Evolutionary conservation across 2,797 vertebrate species (phyloP).

Genomic region (Philypnodon macrostomus): DNA sequence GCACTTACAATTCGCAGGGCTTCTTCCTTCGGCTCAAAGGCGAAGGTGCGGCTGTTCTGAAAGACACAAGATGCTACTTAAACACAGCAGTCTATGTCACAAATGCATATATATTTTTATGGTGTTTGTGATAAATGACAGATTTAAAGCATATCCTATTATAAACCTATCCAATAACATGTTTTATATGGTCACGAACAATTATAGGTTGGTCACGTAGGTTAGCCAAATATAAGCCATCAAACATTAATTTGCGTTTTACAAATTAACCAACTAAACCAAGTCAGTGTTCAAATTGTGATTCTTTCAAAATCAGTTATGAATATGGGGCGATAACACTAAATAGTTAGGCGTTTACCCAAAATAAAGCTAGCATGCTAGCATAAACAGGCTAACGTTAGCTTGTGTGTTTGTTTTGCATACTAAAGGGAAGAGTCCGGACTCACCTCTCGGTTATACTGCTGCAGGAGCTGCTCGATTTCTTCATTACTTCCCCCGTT

Average conservation of each 20-base stretch:
- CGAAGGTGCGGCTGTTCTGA: slow-evolving; percentile 89
- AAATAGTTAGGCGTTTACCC: neutral
- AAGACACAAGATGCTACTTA: slow-evolving; percentile 34
- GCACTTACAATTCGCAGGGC: slow-evolving; percentile 86
- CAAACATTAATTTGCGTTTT: too few species aligned
- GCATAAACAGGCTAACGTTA: slow-evolving; percentile 35
- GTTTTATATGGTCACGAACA: too few species aligned
- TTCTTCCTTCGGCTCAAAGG: slow-evolving; percentile 89
- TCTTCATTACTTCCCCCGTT: slow-evolving; percentile 69
- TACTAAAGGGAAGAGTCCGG: slow-evolving; percentile 6
- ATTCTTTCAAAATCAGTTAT: too few species aligned
- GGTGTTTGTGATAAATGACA: neutral
- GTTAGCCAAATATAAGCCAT: too few species aligned
- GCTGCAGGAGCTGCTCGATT: slow-evolving; percentile 75
- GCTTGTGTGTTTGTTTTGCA: slow-evolving; percentile 54
- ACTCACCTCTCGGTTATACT: slow-evolving; percentile 87
- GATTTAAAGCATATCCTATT: too few species aligned
- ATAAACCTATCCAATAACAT: too few species aligned
- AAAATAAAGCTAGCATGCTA: slow-evolving; percentile 18
- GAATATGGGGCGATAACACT: neutral
- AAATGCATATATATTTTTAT: neutral
- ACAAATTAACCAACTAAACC: too few species aligned
- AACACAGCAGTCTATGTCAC: neutral
- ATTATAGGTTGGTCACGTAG: too few species aligned
- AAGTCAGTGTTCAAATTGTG: too few species aligned